Evolutionary conservation across 1,140 invertebrate species (phyloP).

Genomic region (Cotesia typhae): DNA sequence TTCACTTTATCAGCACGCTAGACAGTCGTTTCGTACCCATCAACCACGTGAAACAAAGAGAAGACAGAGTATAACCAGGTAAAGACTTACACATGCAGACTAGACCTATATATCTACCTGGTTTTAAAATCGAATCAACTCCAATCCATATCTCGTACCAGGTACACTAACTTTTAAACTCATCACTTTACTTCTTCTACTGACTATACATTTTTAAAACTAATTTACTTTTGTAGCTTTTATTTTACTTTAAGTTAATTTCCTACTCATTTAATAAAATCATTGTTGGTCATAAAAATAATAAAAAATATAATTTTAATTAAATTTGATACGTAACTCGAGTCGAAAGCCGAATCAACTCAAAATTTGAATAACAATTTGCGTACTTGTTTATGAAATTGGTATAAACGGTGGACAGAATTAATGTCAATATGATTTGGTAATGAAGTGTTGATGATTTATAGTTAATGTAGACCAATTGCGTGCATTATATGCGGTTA

Average conservation of each 20-base stretch:
- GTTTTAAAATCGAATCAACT: conserved; percentile 14
- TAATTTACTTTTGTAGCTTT: no score
- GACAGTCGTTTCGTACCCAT: conserved; percentile 41
- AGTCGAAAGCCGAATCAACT: no score
- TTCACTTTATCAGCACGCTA: conserved; percentile 48
- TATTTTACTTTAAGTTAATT: no score
- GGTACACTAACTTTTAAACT: conserved; percentile 27
- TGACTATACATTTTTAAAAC: no score
- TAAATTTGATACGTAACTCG: no score
- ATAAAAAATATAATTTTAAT: no score
- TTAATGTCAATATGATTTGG: conserved; percentile 10
- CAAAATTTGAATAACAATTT: no score
- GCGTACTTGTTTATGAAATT: no score
- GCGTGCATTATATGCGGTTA: conserved; percentile 32
- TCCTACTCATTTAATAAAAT: no score
- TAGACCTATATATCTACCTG: not conserved
- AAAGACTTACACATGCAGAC: conserved; percentile 18
- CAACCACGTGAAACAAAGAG: conserved; percentile 18
- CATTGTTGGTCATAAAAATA: no score
- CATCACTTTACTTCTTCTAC: no score
- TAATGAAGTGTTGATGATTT: conserved; percentile 26
- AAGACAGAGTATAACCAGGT: conserved; percentile 3
- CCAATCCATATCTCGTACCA: conserved; percentile 55
- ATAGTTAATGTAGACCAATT: conserved; percentile 31
- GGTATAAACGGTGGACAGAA: not conserved